Conservation (phyloP, 1,140 invertebrate genomes). For the Psix sp. region DNA sequence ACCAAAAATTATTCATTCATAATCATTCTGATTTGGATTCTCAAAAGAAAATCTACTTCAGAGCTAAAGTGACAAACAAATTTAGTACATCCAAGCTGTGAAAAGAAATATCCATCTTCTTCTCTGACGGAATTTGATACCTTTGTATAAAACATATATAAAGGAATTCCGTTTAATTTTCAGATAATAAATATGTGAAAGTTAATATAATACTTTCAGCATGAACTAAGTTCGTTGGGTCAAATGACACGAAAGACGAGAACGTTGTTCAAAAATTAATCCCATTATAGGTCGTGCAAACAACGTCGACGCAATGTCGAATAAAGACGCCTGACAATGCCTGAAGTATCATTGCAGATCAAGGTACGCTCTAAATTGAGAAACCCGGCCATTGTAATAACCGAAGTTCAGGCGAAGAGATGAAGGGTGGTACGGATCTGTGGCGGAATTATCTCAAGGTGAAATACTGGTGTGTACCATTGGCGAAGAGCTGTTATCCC, state of each 20-base stretch:
- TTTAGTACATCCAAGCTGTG: too few species aligned
- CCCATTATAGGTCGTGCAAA: slow-evolving; percentile 6
- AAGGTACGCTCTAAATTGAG: slow-evolving; percentile 48
- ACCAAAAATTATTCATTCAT: too few species aligned
- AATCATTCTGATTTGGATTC: too few species aligned
- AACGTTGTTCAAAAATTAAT: slow-evolving; percentile 27
- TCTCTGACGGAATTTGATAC: too few species aligned
- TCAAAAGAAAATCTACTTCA: too few species aligned
- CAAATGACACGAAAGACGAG: slow-evolving; percentile 25
- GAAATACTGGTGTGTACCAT: slow-evolving; percentile 50
- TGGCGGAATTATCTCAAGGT: slow-evolving; percentile 46
- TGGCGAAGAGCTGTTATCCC: slow-evolving; percentile 45
- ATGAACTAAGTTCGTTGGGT: slow-evolving; percentile 5
- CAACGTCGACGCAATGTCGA: slow-evolving; percentile 22
- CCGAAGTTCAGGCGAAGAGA: slow-evolving; percentile 38
- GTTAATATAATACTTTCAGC: too few species aligned
- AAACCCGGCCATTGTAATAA: slow-evolving; percentile 56
- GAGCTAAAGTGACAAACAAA: too few species aligned
- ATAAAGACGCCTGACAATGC: slow-evolving; percentile 27
- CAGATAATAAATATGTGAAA: too few species aligned
- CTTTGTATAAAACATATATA: too few species aligned
- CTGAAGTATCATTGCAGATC: slow-evolving; percentile 27
- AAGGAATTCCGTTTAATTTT: too few species aligned
- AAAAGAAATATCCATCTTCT: too few species aligned
- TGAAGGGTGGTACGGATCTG: slow-evolving; percentile 48